Evolutionary conservation across 2,113 vertebrate species (phyloP).

Genomic region (Dissostichus mawsoni): DNA sequence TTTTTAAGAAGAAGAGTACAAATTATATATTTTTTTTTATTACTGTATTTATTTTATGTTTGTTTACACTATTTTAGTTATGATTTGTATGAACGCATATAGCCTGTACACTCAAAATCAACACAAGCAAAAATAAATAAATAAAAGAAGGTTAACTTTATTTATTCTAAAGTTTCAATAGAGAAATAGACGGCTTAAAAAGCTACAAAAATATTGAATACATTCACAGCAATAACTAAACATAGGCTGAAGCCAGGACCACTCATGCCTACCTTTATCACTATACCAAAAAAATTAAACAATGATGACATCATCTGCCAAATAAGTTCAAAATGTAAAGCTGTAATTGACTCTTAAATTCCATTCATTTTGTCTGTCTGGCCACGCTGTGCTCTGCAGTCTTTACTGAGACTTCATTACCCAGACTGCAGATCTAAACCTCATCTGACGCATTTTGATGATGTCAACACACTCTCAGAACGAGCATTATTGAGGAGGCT

Average conservation of each 20-base stretch:
- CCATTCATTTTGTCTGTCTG: background rate
- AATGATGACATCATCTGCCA: background rate
- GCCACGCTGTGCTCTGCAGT: conserved; percentile 5
- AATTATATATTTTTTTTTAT: background rate
- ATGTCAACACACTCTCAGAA: conserved; percentile 57
- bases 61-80: too few relatives aligned
- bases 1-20: background rate
- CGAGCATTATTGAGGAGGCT: conserved; percentile 18
- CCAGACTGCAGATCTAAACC: conserved; percentile 42
- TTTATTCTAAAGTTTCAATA: background rate
- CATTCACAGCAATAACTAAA: background rate
- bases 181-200: background rate
- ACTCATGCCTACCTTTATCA: background rate
- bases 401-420: conserved; percentile 44
- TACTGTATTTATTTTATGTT: background rate
- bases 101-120: too few relatives aligned
- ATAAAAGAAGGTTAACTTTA: too few relatives aligned
- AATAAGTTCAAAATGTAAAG: conserved; percentile 2
- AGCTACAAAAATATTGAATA: background rate
- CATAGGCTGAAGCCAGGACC: background rate
- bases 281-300: background rate
- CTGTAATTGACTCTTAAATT: background rate
- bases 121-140: too few relatives aligned
- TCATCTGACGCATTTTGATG: conserved; percentile 61
- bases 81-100: too few relatives aligned